Evolutionary conservation across 2,888 invertebrate genomes (phyloP).

Genomic region (Toxonevra muliebris): DNA sequence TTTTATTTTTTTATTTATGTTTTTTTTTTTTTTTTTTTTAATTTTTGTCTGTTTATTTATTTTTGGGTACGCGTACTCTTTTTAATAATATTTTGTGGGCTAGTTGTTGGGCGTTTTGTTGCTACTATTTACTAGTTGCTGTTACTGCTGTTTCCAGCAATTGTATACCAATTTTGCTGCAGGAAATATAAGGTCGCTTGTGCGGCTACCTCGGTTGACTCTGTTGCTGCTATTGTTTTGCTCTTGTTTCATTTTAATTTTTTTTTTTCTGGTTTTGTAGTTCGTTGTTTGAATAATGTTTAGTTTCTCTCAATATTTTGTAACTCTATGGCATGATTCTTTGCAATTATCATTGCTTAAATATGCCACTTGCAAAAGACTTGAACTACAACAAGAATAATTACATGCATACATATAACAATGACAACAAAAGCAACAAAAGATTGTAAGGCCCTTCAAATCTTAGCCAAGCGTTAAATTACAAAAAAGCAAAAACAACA

Average conservation of each 20-base stretch:
- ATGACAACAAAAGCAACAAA: slow-evolving; percentile 13
- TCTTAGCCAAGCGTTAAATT: background rate
- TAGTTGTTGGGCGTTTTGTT: too few relatives aligned
- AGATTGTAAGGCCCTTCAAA: background rate
- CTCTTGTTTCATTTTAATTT: background rate
- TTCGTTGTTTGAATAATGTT: too few relatives aligned
- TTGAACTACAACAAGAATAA: slow-evolving; percentile 12
- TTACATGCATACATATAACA: background rate
- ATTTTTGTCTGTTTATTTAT: background rate
- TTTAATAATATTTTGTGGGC: too few relatives aligned
- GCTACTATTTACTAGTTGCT: background rate
- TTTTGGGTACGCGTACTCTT: too few relatives aligned
- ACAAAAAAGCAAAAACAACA: too few relatives aligned
- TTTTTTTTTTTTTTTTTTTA: too few relatives aligned
- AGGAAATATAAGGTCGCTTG: background rate
- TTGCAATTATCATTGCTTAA: too few relatives aligned
- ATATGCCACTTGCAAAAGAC: slow-evolving; percentile 41
- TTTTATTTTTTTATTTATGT: slow-evolving; percentile 3
- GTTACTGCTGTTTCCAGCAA: slow-evolving; percentile 12
- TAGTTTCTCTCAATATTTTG: too few relatives aligned
- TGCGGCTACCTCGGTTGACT: background rate
- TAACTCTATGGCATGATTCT: too few relatives aligned
- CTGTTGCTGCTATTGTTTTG: background rate
- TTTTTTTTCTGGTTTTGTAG: too few relatives aligned
- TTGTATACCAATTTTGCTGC: slow-evolving; percentile 15